Evolutionary conservation across 2,113 vertebrate species (phyloP).

Genomic region (Chloropsis hardwickii): DNA sequence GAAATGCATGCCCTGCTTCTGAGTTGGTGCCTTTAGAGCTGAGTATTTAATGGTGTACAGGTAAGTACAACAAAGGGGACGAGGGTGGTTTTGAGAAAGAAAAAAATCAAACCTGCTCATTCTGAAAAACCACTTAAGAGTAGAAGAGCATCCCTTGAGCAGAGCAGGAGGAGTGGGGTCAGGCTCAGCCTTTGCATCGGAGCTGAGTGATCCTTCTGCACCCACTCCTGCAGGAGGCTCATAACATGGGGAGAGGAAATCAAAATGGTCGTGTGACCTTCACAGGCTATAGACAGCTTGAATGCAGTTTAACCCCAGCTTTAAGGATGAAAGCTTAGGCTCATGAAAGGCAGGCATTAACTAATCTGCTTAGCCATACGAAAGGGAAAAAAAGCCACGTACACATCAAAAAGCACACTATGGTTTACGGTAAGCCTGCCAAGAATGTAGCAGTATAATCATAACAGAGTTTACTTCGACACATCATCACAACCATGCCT

Average conservation of each 20-base stretch:
- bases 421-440: neutral
- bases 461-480: constrained; percentile 19
- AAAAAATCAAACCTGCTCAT: neutral
- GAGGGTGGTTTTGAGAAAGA: neutral
- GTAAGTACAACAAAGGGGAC: neutral
- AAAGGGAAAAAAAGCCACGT: neutral
- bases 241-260: neutral
- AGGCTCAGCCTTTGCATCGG: neutral
- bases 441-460: neutral
- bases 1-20: neutral
- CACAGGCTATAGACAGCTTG: neutral
- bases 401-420: constrained; percentile 30
- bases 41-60: neutral
- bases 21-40: neutral
- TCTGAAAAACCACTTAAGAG: neutral
- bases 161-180: neutral
- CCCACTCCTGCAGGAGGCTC: neutral
- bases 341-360: constrained; percentile 32
- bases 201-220: rapidly evolving
- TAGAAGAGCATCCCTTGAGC: neutral
- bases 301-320: constrained; percentile 26
- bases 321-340: constrained; percentile 36
- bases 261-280: constrained; percentile 54
- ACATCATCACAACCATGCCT: neutral
- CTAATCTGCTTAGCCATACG: constrained; percentile 1